A percentile compares a stretch with the other conserved stretches of the same genome.
phyloP scores from a whole-genome alignment of 2,797 vertebrate species.

The Botia kubotai region DNA sequence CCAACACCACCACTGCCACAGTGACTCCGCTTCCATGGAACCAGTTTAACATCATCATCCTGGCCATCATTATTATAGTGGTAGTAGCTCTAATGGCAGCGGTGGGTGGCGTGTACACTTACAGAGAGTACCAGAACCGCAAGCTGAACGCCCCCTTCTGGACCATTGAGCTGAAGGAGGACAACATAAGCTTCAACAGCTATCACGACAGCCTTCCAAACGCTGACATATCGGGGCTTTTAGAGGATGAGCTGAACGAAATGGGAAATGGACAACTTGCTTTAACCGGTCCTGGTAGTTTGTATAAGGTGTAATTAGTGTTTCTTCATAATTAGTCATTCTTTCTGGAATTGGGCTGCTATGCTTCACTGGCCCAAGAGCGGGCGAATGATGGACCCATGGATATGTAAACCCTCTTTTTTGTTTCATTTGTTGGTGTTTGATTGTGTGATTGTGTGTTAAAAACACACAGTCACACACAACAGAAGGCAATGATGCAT shows the following conservation, averaged over 20 bases:
- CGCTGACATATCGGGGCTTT: conserved; percentile 82
- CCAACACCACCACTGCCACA: conserved; percentile 76
- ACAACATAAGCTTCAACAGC: conserved; percentile 90
- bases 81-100: conserved; percentile 83
- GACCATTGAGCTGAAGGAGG: conserved; percentile 90
- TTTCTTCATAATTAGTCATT: no score
- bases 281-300: conserved; percentile 81
- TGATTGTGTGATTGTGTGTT: no score
- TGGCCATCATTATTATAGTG: conserved; percentile 86
- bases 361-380: not conserved
- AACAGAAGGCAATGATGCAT: conserved; percentile 15
- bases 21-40: conserved; percentile 82
- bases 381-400: not conserved
- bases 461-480: not conserved
- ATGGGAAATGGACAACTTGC: conserved; percentile 84
- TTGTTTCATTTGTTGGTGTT: conserved; percentile 7
- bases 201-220: conserved; percentile 90
- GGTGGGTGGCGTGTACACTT: conserved; percentile 84
- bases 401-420: conserved; percentile 3
- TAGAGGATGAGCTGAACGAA: conserved; percentile 84
- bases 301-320: conserved; percentile 78
- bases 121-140: conserved; percentile 86
- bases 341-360: not conserved
- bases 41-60: conserved; percentile 86
- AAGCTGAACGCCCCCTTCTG: conserved; percentile 88